Percentiles rank a stretch among this genome's conserved stretches.
These are phyloP conservation scores for Myrmecobius fasciatus DNA, from an alignment of 2,113 vertebrate genomes.

Conservation along the genomic window DNA sequence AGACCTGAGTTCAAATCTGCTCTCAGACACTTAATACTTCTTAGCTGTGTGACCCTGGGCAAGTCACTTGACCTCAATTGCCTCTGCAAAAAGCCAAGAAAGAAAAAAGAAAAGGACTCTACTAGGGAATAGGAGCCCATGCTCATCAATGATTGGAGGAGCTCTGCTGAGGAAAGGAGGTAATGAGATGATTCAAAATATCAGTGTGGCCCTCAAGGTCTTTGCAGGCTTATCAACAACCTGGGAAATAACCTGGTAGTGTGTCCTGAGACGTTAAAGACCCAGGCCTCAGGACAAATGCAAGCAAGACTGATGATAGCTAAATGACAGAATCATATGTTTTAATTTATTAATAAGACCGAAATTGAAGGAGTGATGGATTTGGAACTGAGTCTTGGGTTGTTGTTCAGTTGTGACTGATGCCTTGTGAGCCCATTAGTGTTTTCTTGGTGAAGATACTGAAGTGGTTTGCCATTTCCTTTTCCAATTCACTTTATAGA, in stretches of 20 bases:
- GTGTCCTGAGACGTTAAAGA: background rate
- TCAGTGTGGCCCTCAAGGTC: background rate
- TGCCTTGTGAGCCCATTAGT: background rate
- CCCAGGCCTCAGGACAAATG: background rate
- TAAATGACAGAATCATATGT: background rate
- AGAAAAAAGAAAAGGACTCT: background rate
- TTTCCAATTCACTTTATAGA: background rate
- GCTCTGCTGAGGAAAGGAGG: background rate
- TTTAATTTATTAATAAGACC: background rate
- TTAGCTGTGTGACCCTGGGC: no score
- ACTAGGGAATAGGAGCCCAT: background rate
- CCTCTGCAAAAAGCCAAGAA: no score
- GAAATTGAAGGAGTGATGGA: background rate
- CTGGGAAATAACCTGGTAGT: background rate
- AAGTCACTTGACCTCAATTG: no score
- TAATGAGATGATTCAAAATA: background rate
- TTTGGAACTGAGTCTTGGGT: background rate
- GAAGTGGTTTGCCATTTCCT: background rate
- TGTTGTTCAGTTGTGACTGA: background rate
- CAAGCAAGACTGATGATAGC: background rate
- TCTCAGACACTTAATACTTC: no score
- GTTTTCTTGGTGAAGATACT: background rate
- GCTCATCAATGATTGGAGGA: background rate
- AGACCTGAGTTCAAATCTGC: no score
- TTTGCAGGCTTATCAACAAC: background rate